Conservation (phyloP, 2,113 vertebrate species). For the Peromyscus leucopus region DNA sequence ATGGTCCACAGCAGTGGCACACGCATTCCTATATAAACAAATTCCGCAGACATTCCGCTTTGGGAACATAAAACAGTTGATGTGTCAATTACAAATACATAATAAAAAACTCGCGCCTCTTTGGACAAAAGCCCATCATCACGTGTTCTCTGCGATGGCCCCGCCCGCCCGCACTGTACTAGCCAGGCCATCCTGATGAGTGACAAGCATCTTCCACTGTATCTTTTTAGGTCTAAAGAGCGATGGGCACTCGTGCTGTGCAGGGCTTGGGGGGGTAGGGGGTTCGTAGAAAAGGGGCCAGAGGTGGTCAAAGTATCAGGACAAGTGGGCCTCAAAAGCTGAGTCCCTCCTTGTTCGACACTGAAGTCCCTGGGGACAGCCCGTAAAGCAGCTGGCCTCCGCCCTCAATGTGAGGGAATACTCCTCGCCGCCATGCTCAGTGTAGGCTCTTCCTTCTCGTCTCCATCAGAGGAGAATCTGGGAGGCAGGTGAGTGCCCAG, state of each 20-base stretch:
- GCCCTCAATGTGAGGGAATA: conserved; percentile 90
- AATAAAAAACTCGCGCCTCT: conserved; percentile 83
- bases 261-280: neutral
- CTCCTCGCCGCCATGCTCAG: conserved; percentile 59
- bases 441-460: conserved; percentile 51
- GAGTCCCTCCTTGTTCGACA: conserved; percentile 65
- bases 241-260: conserved; percentile 9
- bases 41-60: conserved; percentile 48
- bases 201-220: conserved; percentile 78
- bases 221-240: conserved; percentile 82
- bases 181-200: conserved; percentile 94
- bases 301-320: neutral
- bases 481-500: neutral
- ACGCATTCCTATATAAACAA: conserved; percentile 68
- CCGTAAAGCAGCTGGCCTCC: conserved; percentile 41
- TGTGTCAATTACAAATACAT: conserved; percentile 87
- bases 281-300: conserved; percentile 57
- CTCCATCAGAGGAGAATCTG: neutral
- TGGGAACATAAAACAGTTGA: conserved; percentile 82
- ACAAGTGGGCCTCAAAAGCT: conserved; percentile 63
- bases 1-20: conserved; percentile 71
- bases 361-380: conserved; percentile 48
- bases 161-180: conserved; percentile 78
- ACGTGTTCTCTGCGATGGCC: conserved; percentile 77
- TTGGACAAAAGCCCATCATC: conserved; percentile 78